Evolutionary conservation across 2,797 vertebrate genomes (phyloP), one percentile per base, ranked within the genome.

Genomic region (Sebastiscus tertius): DNA sequence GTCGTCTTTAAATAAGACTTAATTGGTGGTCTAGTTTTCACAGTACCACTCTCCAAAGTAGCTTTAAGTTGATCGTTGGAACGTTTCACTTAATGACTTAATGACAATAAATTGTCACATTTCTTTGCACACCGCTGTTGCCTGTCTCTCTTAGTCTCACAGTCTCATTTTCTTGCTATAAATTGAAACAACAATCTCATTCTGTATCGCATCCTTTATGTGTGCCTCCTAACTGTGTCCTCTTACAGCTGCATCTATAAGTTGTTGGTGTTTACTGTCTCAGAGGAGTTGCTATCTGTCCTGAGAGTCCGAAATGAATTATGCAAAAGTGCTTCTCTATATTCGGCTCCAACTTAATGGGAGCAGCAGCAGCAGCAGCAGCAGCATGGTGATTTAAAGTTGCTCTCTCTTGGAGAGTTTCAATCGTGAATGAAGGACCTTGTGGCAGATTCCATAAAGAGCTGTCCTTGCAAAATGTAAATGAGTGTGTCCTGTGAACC

Each of bases 391-490:
- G 80, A 82, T 75, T 82, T 82, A 60, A 52, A 60, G 72, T 46
- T 72, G 73, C 39, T 42, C 63, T 68, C 60, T 68, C 46, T 46
- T 1, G 1, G 12, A 8, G 60, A 66, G 69, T 22, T 54, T 31
- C 22, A 22, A 22, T 14, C 22, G 20, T 14, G 46, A 33, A 14
- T 33, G 29, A 33, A 83, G 81, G 65, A 58, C 29, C 58, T 64
- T 70, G 65, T 78, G 67, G 54, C 64, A 49, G 24, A 70, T 80
- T 82, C 67, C 66, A 75, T 66, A 54, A 86, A 56, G 29, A 77
- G 76, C 78, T 71, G 82, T 78, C 73, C 79, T 75, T 82, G 82
- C 79, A 67, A 84, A 84, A 84, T 84, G 82, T 14, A 84, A 86
- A 88, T 81, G 81, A 79, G 75, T 18, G 13, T 56, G 62, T 70